These are phyloP conservation scores for Coluber constrictor DNA, from an alignment of 2,797 vertebrate species.

Conservation along the genomic window DNA sequence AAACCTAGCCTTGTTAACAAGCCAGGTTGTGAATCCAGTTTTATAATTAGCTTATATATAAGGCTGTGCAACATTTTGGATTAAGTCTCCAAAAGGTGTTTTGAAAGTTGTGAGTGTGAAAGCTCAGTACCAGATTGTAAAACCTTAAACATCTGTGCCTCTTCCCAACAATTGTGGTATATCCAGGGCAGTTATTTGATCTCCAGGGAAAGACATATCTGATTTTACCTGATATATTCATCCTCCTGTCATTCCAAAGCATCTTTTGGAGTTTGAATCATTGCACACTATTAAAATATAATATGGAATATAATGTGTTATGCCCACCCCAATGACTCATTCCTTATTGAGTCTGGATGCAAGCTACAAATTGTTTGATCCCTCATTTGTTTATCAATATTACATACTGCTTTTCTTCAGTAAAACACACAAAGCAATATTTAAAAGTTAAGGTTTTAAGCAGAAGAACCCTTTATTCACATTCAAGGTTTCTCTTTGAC, in stretches of 20 bases:
- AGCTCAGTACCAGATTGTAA: neutral
- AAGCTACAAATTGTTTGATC: neutral
- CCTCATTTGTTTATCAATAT: neutral
- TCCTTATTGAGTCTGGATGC: neutral
- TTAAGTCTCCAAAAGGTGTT: neutral
- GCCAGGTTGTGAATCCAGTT: neutral
- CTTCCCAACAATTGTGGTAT: neutral
- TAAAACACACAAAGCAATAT: neutral
- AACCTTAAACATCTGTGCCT: neutral
- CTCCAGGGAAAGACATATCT: neutral
- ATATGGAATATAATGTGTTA: neutral
- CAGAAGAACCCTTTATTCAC: neutral
- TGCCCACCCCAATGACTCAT: neutral
- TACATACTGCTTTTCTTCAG: neutral
- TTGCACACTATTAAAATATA: neutral
- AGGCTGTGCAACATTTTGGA: neutral
- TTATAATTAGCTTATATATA: neutral
- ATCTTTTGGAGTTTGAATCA: neutral
- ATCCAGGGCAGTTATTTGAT: neutral
- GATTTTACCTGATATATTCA: neutral
- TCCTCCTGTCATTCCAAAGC: neutral
- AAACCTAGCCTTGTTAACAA: neutral
- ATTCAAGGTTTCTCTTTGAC: neutral
- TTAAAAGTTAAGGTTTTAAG: neutral
- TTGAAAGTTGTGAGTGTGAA: neutral